phyloP scores from a whole-genome alignment of 2,113 vertebrate genomes.

The Polypterus senegalus region DNA sequence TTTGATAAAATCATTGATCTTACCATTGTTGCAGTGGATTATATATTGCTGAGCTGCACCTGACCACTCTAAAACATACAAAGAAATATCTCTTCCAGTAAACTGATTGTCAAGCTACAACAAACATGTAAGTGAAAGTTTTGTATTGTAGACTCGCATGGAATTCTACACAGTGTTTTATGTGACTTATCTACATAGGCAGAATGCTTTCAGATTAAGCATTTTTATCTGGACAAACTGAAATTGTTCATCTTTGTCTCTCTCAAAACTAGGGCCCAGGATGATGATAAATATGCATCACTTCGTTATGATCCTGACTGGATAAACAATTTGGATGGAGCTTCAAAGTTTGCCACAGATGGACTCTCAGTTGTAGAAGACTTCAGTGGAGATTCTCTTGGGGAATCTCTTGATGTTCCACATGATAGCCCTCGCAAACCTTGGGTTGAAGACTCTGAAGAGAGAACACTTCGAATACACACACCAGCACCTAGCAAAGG shows the following conservation, averaged over 20 bases:
- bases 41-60: no score
- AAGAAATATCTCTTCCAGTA: no score
- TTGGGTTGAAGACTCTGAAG: not conserved
- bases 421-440: conserved; percentile 1
- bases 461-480: conserved; percentile 6
- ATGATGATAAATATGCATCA: conserved; percentile 41
- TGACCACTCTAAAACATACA: no score
- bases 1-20: no score
- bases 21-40: no score
- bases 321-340: conserved; percentile 36
- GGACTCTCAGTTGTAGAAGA: not conserved
- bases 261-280: conserved; percentile 20
- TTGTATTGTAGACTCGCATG: no score
- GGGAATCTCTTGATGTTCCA: conserved; percentile 9
- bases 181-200: not conserved
- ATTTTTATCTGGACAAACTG: no score
- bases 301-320: conserved; percentile 57
- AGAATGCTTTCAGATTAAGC: not conserved
- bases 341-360: conserved; percentile 7
- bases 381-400: conserved; percentile 6
- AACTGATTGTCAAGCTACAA: no score
- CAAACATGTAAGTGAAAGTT: no score
- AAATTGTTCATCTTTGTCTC: no score
- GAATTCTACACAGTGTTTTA: not conserved
- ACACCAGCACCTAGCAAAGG: not conserved